Conservation (phyloP, 2,888 invertebrate species). For the Noctua janthina region DNA sequence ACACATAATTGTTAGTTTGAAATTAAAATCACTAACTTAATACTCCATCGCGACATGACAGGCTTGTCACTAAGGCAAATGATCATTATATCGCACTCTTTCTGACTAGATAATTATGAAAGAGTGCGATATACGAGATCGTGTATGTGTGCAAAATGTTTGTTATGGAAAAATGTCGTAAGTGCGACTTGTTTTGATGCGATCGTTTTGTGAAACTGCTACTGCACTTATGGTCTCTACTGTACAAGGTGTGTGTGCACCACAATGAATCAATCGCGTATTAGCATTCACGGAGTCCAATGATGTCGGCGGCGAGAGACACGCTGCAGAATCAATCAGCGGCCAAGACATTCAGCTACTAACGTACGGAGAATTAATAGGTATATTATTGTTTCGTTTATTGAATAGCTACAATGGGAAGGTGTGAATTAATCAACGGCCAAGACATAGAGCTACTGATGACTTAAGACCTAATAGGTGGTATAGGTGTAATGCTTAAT, state of each 20-base stretch:
- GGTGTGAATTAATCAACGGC: not conserved
- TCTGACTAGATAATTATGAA: too few species aligned
- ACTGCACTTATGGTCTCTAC: too few species aligned
- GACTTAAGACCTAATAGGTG: not conserved
- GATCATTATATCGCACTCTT: too few species aligned
- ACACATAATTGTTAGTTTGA: too few species aligned
- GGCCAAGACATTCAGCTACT: constrained; percentile 1
- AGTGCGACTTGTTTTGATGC: too few species aligned
- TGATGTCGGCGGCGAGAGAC: constrained; percentile 19
- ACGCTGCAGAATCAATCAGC: constrained; percentile 37
- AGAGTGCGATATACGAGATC: too few species aligned
- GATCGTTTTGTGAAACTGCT: too few species aligned
- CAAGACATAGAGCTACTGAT: not conserved
- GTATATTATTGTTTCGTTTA: not conserved
- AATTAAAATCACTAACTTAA: too few species aligned
- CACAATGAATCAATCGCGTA: constrained; percentile 17
- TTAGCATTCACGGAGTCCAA: constrained; percentile 41
- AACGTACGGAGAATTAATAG: not conserved
- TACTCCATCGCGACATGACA: too few species aligned
- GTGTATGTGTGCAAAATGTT: too few species aligned
- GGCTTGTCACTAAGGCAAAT: too few species aligned
- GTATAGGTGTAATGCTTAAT: not conserved
- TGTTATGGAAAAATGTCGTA: too few species aligned
- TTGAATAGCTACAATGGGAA: not conserved
- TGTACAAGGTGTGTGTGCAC: not conserved